Conservation (phyloP, 2,888 invertebrate species). For the Eupithecia subumbrata region DNA sequence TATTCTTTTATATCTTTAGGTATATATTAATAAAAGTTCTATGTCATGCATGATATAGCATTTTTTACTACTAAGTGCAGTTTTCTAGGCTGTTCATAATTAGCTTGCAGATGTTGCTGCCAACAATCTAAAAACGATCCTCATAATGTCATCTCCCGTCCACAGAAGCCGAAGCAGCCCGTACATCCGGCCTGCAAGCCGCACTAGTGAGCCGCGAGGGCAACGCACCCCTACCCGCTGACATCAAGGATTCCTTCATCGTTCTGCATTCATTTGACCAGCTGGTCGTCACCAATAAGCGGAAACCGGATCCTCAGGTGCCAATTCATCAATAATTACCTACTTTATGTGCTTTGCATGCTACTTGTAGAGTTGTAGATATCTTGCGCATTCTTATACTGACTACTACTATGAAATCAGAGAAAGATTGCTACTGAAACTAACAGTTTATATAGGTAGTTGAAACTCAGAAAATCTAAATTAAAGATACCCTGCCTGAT, state of each 20-base stretch:
- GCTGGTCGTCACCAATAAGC: conserved; percentile 74
- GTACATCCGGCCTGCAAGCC: conserved; percentile 87
- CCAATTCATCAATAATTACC: conserved; percentile 51
- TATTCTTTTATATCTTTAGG: too few relatives aligned
- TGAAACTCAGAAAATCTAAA: not conserved
- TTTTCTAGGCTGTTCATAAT: too few relatives aligned
- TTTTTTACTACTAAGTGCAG: too few relatives aligned
- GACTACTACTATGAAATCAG: not conserved
- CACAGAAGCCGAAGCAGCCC: conserved; percentile 93
- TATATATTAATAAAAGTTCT: too few relatives aligned
- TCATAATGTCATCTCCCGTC: not conserved
- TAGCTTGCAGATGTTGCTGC: too few relatives aligned
- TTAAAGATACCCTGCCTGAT: not conserved
- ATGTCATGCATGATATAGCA: too few relatives aligned
- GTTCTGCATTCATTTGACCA: conserved; percentile 86
- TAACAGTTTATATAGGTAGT: not conserved
- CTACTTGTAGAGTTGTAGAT: conserved; percentile 41
- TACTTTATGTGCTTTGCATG: conserved; percentile 61
- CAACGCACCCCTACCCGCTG: conserved; percentile 88
- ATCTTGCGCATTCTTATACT: not conserved
- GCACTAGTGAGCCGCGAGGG: conserved; percentile 91
- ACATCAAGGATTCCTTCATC: conserved; percentile 76
- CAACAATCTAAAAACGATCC: too few relatives aligned
- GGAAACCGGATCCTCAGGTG: conserved; percentile 77
- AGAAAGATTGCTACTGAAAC: not conserved